Conservation (phyloP, 2,113 vertebrate genomes). For the Heliornis fulica region DNA sequence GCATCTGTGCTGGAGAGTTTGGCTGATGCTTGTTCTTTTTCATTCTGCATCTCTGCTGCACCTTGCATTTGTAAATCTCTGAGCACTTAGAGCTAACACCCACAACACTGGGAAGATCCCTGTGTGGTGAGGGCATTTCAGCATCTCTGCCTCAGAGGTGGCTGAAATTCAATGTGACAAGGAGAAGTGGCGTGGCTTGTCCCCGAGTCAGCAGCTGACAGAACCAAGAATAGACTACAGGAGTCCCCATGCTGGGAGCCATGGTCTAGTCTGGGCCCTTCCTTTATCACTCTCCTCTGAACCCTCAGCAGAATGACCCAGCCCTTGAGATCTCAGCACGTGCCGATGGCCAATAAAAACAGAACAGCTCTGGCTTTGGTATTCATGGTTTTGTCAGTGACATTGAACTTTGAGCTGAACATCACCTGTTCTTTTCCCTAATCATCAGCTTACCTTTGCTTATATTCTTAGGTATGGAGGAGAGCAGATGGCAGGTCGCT, state of each 20-base stretch:
- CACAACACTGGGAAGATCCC: neutral
- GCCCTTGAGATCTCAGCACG: neutral
- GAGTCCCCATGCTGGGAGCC: neutral
- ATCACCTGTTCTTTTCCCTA: neutral
- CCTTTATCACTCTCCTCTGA: neutral
- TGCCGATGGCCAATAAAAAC: neutral
- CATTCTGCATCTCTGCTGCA: neutral
- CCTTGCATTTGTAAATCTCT: neutral
- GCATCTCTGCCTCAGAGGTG: neutral
- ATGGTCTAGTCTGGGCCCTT: neutral
- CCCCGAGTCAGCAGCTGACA: neutral
- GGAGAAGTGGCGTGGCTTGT: neutral
- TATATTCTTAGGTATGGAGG: neutral
- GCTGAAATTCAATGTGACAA: neutral
- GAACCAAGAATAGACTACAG: neutral
- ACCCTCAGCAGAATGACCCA: neutral
- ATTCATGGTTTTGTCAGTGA: neutral
- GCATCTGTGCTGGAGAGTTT: neutral
- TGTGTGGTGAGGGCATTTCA: neutral
- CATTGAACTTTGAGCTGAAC: slow-evolving; percentile 40
- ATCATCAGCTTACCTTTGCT: slow-evolving; percentile 25
- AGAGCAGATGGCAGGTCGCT: slow-evolving; percentile 17
- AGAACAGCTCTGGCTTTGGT: neutral
- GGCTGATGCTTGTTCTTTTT: neutral
- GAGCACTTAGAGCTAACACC: neutral